Evolutionary conservation across 1,140 invertebrate species (phyloP), one percentile per base, ranked within the genome.

Genomic region (Nymphalis io): DNA sequence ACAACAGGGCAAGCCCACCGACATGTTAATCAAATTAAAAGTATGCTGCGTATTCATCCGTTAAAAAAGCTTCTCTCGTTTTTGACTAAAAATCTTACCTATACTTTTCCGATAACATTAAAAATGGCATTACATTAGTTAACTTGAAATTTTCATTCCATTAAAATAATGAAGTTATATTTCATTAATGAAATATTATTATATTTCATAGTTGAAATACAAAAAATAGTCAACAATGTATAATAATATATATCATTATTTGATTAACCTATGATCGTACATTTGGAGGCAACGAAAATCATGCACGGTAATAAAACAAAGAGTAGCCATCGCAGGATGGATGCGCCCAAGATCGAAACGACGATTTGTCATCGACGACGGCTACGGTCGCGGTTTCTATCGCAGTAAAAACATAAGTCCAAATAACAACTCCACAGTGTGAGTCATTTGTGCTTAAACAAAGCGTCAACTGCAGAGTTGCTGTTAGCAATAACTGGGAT

Each of bases 401-500:
- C 74, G 78, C 71, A 80, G 80, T 81, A 83, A 88, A 87, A 88
- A 90, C 82, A 81, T 83, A 86, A 88, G 84, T 82, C 80, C 73
- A 82, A 87, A 88, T 85, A 88, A 81, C 82, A 85, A 87, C 73
- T 86, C 83, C 79, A 81, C 89, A 88, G 87, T 86, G 85, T 80
- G 82, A 89, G 85, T 88, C 88, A 87, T 90, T 89, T 91, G 85
- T 88, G 85, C 83, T 89, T 91, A 91, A 91, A 91, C 86, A 91
- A 89, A 91, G 86, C 87, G 89, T 91, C 89, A 91, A 88, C 82
- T 80, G 82, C 89, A 91, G 89, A 85, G 85, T 83, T 81, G 85
- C 76, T 82, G 81, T 72, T 84, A 83, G 87, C 86, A 89, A 91
- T 91, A 91, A 89, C 86, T 79, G 79, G 77, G 85, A 89, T 89